Conservation (phyloP, 1,140 invertebrate species). For the Stegodyphus dumicola region DNA sequence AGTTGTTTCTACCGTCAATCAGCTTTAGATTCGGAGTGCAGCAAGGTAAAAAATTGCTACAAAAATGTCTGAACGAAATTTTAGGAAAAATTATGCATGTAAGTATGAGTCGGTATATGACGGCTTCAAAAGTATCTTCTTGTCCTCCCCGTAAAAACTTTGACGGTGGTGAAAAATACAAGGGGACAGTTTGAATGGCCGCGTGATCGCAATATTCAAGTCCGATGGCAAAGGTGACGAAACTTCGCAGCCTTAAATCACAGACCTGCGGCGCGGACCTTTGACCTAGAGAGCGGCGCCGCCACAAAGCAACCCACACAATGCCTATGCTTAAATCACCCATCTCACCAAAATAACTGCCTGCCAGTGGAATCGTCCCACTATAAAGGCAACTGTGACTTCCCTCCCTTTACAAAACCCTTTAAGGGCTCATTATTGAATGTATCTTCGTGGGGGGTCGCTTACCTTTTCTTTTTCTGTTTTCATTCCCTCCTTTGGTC, state of each 20-base stretch:
- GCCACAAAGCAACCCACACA: conserved; percentile 37
- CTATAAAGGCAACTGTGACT: conserved; percentile 32
- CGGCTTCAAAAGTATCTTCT: neutral
- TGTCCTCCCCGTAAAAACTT: conserved; percentile 24
- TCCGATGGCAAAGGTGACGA: conserved; percentile 43
- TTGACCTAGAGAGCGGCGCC: neutral
- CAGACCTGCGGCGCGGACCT: neutral
- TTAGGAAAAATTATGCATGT: no score
- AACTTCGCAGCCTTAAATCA: conserved; percentile 10
- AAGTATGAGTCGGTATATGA: no score
- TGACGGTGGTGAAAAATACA: conserved; percentile 28
- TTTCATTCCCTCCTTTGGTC: neutral
- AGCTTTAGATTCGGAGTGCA: no score
- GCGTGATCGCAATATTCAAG: conserved; percentile 29
- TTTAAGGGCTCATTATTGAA: conserved; percentile 45
- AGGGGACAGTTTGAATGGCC: conserved; percentile 23
- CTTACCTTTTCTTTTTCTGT: neutral
- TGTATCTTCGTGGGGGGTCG: conserved; percentile 37
- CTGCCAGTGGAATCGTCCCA: conserved; percentile 18
- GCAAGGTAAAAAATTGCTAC: no score
- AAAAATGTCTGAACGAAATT: no score
- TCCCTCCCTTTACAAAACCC: conserved; percentile 38
- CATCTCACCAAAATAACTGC: conserved; percentile 42
- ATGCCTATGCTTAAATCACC: conserved; percentile 40
- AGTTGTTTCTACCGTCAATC: no score